phyloP scores from a whole-genome alignment of 1,140 invertebrate genomes.

The Belonocnema kinseyi region DNA sequence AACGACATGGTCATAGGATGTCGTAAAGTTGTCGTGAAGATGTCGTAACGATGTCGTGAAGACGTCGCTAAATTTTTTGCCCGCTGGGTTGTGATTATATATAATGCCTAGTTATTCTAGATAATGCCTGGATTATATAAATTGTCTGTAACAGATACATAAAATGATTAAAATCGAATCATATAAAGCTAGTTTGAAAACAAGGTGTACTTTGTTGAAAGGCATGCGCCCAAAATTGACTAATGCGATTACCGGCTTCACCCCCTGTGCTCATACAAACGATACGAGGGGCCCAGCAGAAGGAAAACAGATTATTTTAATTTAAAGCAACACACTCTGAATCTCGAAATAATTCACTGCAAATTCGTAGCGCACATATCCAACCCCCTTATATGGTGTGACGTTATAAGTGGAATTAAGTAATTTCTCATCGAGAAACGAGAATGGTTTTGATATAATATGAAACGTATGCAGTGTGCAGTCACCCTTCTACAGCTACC shows the following conservation, averaged over 20 bases:
- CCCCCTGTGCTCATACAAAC: conserved; percentile 41
- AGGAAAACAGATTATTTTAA: conserved; percentile 59
- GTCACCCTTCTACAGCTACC: background rate
- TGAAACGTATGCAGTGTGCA: background rate
- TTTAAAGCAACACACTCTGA: conserved; percentile 60
- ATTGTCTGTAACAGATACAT: too few relatives aligned
- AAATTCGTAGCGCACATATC: conserved; percentile 16
- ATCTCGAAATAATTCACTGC: conserved; percentile 37
- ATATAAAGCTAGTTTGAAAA: conserved; percentile 7
- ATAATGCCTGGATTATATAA: too few relatives aligned
- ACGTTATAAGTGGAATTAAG: background rate
- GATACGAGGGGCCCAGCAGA: conserved; percentile 41
- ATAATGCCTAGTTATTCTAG: too few relatives aligned
- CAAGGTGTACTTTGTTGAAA: conserved; percentile 42
- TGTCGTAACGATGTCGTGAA: too few relatives aligned
- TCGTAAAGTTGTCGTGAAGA: too few relatives aligned
- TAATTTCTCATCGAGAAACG: conserved; percentile 28
- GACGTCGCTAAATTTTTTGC: too few relatives aligned
- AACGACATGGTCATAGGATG: too few relatives aligned
- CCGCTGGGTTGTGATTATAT: too few relatives aligned
- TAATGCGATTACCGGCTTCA: conserved; percentile 63
- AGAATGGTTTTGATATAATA: background rate
- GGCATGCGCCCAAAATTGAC: conserved; percentile 48
- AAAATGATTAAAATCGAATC: too few relatives aligned
- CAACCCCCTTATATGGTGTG: background rate